Evolutionary conservation across 1,140 invertebrate genomes (phyloP).

Genomic region (Parasteatoda tepidariorum): DNA sequence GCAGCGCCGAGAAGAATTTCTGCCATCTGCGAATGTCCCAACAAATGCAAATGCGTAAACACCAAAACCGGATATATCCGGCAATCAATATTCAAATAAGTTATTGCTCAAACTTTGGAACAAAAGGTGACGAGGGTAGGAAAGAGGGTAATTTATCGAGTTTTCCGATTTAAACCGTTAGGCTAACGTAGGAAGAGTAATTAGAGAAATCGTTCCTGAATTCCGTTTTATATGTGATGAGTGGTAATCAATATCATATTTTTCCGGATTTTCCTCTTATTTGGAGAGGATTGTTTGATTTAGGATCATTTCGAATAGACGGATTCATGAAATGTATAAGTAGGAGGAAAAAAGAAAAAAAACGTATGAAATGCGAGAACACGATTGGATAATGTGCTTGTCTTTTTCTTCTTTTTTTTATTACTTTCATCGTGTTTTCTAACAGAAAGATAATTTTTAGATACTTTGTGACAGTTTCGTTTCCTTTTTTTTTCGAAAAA

Average conservation of each 20-base stretch:
- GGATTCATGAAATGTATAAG: neutral
- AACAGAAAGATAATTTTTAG: too few species aligned
- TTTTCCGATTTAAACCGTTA: neutral
- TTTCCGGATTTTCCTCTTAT: neutral
- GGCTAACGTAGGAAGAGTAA: neutral
- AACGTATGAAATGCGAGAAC: too few species aligned
- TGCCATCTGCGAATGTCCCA: neutral
- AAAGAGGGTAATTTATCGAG: neutral
- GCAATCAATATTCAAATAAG: neutral
- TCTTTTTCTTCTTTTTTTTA: too few species aligned
- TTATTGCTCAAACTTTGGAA: neutral
- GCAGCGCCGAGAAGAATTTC: neutral
- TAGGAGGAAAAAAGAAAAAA: neutral
- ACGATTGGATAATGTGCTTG: too few species aligned
- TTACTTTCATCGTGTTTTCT: too few species aligned
- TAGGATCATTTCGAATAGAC: neutral
- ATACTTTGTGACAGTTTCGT: too few species aligned
- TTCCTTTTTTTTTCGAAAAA: too few species aligned
- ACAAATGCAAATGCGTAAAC: neutral
- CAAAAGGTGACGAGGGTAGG: neutral
- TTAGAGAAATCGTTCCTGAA: neutral
- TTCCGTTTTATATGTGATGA: neutral
- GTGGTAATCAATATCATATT: neutral
- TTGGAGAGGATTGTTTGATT: neutral
- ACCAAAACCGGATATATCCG: neutral